Evolutionary conservation across 2,797 vertebrate species (phyloP).

Genomic region (Aulostomus chinensis): DNA sequence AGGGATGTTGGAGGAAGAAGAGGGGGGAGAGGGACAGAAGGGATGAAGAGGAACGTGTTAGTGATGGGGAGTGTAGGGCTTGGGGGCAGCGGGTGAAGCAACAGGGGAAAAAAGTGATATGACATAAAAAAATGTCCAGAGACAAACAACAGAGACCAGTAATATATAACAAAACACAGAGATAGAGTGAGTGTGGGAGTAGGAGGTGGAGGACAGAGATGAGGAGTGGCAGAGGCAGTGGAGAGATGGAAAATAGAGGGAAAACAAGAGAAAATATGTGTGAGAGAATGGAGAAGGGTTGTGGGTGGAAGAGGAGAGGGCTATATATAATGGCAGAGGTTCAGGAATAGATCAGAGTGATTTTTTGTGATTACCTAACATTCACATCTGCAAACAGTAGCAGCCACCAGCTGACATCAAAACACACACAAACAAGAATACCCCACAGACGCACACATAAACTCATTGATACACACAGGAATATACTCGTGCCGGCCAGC

Average conservation of each 20-base stretch:
- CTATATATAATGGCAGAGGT: constrained; percentile 81
- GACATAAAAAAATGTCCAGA: constrained; percentile 66
- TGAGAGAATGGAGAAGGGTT: constrained; percentile 64
- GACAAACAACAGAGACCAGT: constrained; percentile 62
- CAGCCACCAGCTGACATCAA: constrained; percentile 67
- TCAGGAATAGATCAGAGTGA: constrained; percentile 81
- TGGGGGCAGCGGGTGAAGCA: constrained; percentile 46
- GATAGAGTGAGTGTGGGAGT: constrained; percentile 72
- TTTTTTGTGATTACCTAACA: constrained; percentile 81
- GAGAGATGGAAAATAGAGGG: constrained; percentile 44
- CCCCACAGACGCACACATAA: constrained; percentile 28
- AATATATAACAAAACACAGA: constrained; percentile 63
- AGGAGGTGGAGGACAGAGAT: constrained; percentile 69
- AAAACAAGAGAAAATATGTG: constrained; percentile 25
- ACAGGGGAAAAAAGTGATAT: constrained; percentile 48
- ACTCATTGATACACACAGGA: constrained; percentile 35
- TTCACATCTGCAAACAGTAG: constrained; percentile 61
- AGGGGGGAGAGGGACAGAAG: constrained; percentile 6
- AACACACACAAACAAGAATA: constrained; percentile 20
- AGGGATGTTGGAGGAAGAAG: constrained; percentile 20
- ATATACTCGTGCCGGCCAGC: constrained; percentile 18
- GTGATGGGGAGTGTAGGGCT: constrained; percentile 37
- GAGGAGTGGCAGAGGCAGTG: constrained; percentile 61
- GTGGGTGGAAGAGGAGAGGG: constrained; percentile 78
- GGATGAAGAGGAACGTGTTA: constrained; percentile 6